Evolutionary conservation across 2,888 invertebrate genomes (phyloP), one percentile per base, ranked within the genome.

Genomic region (Diplolepis rosae): DNA sequence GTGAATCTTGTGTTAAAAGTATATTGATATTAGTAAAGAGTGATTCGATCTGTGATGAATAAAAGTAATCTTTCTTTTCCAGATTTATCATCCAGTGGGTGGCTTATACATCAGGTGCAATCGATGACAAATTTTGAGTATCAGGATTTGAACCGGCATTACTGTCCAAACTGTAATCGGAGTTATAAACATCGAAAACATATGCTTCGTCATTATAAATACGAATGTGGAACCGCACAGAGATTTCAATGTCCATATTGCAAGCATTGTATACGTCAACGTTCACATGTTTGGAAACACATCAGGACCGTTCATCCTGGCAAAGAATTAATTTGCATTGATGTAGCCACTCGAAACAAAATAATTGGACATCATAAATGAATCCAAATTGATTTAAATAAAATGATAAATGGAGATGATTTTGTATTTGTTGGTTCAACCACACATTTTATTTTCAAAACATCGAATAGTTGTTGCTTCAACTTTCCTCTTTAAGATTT

Each of bases 171-270:
- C 45, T 92, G 92, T 80, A 89, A 89, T 78, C 91, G 92, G 82
- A 91, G 90, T 77, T 93, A 93, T 84, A 90, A 92, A 76, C 90
- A 92, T 69, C 92, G 92, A 76, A 91, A 92, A 13, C 92, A 92
- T 80, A 89, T 93, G 82, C 90, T n/a, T n/a, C 89, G 92, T 1
- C 92, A 92, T 81, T 90, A 89, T 85, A 90, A 81, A 71, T 88
- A 87, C 78, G 89, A 89, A 76, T 90, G 89, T 72, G 89, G 88
- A 2, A 83, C 83, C 13, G 80, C 82, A 1, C 87, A 87, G 52
- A 81, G 87, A 70, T 90, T 89, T 78, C 83, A 84, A 70, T 90
- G 90, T 70, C 86, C 86, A 0, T 85, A 86, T 70, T 90, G 90
- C 79, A 83, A 84, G 71, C 81, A 85, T 32, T 83, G 84, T 71